Conservation (phyloP, 2,888 invertebrate genomes). For the Philhelius pedissequus region DNA sequence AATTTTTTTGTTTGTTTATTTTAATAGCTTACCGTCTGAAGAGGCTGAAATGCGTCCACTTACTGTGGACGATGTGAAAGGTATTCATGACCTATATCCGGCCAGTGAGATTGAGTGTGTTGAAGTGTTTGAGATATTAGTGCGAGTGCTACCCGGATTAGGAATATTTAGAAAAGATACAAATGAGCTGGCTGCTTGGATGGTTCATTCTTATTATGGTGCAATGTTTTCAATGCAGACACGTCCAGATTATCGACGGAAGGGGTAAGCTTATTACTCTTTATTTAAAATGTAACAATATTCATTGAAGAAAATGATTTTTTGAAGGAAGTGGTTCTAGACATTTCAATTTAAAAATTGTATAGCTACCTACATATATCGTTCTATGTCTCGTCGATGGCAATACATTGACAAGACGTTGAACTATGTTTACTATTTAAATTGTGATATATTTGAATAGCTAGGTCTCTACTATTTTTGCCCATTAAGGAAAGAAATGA, state of each 20-base stretch:
- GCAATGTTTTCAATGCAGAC: constrained; percentile 97
- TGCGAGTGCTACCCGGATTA: constrained; percentile 88
- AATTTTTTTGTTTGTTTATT: neutral
- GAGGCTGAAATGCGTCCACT: constrained; percentile 89
- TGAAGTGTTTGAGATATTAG: constrained; percentile 89
- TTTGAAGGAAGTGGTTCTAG: too few species aligned
- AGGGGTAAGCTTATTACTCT: constrained; percentile 80
- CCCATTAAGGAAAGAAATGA: too few species aligned
- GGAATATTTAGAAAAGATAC: constrained; percentile 85
- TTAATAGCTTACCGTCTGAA: constrained; percentile 80
- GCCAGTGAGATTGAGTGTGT: constrained; percentile 93
- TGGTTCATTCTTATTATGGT: constrained; percentile 94
- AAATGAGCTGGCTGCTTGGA: constrained; percentile 91
- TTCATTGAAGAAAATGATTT: too few species aligned
- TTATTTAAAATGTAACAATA: too few species aligned
- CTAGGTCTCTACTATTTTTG: too few species aligned
- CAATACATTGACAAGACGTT: too few species aligned
- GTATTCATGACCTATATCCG: constrained; percentile 91
- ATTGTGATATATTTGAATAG: too few species aligned
- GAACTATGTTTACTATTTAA: too few species aligned
- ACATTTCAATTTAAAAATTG: too few species aligned
- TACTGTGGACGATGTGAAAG: constrained; percentile 87
- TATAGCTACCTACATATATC: too few species aligned
- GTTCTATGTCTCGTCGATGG: too few species aligned
- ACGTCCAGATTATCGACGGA: constrained; percentile 86